These are phyloP conservation scores for Protonemura montana DNA, from an alignment of 2,888 invertebrate species.

Conservation along the genomic window DNA sequence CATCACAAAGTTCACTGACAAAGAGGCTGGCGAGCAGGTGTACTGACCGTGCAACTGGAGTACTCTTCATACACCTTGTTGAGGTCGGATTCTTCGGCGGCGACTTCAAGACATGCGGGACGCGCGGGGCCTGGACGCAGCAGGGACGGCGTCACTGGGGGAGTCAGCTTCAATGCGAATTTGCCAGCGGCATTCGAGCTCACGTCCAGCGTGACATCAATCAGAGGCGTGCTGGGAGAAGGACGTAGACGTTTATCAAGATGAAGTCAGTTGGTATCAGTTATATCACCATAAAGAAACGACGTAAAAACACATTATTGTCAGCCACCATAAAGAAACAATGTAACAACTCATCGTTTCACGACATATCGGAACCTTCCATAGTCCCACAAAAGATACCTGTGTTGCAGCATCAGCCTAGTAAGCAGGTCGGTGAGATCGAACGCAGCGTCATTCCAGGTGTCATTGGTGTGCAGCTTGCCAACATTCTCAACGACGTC, in stretches of 20 bases:
- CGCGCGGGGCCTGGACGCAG: conserved; percentile 13
- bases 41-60: conserved; percentile 26
- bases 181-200: conserved; percentile 50
- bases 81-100: conserved; percentile 1
- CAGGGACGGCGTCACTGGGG: conserved; percentile 46
- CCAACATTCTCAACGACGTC: conserved; percentile 1
- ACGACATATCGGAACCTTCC: no score
- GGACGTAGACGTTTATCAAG: no score
- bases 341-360: no score
- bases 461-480: neutral
- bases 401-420: conserved; percentile 18
- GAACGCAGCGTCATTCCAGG: neutral
- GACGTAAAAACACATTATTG: no score
- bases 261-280: no score
- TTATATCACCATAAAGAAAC: no score
- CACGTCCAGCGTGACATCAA: conserved; percentile 54
- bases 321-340: no score
- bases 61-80: conserved; percentile 23
- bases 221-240: conserved; percentile 53
- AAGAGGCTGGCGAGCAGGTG: no score
- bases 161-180: conserved; percentile 53
- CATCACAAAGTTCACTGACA: no score
- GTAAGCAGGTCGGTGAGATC: neutral
- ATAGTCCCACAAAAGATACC: no score
- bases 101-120: neutral